Evolutionary conservation across 2,888 invertebrate genomes (phyloP).

Genomic region (Drepana falcataria): DNA sequence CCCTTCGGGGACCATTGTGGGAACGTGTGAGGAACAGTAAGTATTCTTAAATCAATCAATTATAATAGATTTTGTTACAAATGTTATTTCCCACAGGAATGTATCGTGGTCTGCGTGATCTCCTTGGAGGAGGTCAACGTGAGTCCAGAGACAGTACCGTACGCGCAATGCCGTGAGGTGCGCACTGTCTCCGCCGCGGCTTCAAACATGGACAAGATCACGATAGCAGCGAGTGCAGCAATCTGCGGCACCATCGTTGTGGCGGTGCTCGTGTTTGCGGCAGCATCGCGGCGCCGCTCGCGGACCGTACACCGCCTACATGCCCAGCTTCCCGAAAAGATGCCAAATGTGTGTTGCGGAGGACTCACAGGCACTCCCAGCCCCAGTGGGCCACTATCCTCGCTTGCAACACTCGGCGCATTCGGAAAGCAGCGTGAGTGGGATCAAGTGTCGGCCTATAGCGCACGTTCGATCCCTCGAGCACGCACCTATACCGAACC

Average conservation of each 20-base stretch:
- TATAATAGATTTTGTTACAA: slow-evolving; percentile 19
- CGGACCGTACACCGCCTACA: slow-evolving; percentile 87
- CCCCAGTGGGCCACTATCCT: slow-evolving; percentile 88
- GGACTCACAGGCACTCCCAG: slow-evolving; percentile 85
- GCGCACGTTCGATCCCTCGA: slow-evolving; percentile 92
- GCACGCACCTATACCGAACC: slow-evolving; percentile 88
- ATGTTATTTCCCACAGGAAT: slow-evolving; percentile 81
- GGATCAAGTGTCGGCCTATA: slow-evolving; percentile 90
- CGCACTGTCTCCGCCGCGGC: slow-evolving; percentile 90
- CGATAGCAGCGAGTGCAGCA: slow-evolving; percentile 94
- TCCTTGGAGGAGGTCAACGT: slow-evolving; percentile 92
- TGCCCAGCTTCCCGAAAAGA: slow-evolving; percentile 83
- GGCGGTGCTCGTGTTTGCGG: slow-evolving; percentile 93
- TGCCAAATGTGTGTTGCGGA: slow-evolving; percentile 89
- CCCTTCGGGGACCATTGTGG: no score
- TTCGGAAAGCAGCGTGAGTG: slow-evolving; percentile 90
- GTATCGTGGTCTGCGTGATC: slow-evolving; percentile 95
- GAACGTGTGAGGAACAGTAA: no score
- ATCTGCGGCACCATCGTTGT: slow-evolving; percentile 95
- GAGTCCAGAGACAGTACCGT: slow-evolving; percentile 91
- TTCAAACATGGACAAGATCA: slow-evolving; percentile 96
- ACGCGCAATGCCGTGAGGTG: slow-evolving; percentile 92
- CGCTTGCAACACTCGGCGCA: slow-evolving; percentile 89
- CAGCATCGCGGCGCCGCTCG: slow-evolving; percentile 88
- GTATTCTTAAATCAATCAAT: no score